These are phyloP conservation scores for Delichon dasypus DNA, from an alignment of 2,797 vertebrate genomes.

Conservation along the genomic window DNA sequence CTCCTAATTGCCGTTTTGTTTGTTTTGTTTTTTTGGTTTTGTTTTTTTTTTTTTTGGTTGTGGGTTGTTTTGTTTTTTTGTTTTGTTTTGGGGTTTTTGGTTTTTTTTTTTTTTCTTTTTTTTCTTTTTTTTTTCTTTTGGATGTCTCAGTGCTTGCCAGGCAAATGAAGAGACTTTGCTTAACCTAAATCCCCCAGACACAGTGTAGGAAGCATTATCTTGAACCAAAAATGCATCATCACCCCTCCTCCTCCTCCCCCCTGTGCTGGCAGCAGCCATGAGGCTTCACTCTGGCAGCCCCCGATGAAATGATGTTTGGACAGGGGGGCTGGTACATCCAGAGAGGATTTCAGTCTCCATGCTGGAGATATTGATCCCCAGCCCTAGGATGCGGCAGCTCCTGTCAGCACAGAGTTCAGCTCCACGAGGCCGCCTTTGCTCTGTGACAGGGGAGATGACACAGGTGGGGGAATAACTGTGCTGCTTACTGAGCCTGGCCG, in stretches of 20 bases:
- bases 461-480: neutral
- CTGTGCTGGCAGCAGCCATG: accelerated
- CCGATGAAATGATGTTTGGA: neutral
- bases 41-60: no score
- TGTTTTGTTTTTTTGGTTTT: no score
- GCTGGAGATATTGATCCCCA: neutral
- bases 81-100: no score
- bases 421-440: neutral
- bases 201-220: neutral
- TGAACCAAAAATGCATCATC: neutral
- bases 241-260: neutral
- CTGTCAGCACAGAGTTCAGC: neutral
- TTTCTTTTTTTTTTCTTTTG: neutral
- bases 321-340: accelerated
- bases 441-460: neutral
- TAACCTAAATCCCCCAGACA: neutral
- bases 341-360: neutral
- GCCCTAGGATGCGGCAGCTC: neutral
- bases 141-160: neutral
- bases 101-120: neutral
- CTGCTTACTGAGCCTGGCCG: neutral
- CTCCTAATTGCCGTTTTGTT: no score
- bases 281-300: neutral
- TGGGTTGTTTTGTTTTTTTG: no score
- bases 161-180: neutral